Percentiles rank a stretch among this genome's conserved stretches.
Evolutionary conservation across 2,797 vertebrate genomes (phyloP).

Genomic region (Helarctos malayanus): DNA sequence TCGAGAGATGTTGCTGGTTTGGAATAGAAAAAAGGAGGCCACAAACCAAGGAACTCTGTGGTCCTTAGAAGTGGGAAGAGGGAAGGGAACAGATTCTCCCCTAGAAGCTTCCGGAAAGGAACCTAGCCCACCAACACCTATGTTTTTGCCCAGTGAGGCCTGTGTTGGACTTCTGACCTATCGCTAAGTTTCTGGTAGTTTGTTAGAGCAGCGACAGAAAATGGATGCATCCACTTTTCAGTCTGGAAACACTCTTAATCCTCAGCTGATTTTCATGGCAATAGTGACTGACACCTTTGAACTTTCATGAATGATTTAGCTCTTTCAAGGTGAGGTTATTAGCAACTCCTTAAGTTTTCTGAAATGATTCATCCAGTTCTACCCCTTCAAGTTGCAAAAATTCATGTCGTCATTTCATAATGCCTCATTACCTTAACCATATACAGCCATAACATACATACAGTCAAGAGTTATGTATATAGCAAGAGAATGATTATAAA

Average conservation of each 20-base stretch:
- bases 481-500: conserved; percentile 27
- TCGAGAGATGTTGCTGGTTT: not conserved
- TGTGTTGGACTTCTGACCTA: conserved; percentile 19
- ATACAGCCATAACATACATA: not conserved
- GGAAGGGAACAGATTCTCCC: not conserved
- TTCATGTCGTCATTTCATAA: conserved; percentile 50
- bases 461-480: not conserved
- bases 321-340: conserved; percentile 50
- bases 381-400: conserved; percentile 65
- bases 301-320: conserved; percentile 55
- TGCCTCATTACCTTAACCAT: conserved; percentile 36
- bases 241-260: conserved; percentile 28
- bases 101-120: not conserved
- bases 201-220: conserved; percentile 26
- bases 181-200: not conserved
- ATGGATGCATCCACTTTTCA: not conserved
- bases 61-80: conserved; percentile 27
- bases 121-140: not conserved
- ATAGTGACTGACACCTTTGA: conserved; percentile 47
- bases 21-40: conserved; percentile 35
- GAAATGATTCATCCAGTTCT: conserved; percentile 35
- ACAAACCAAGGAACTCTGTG: conserved; percentile 22
- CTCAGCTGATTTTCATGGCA: conserved; percentile 33
- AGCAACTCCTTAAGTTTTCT: conserved; percentile 44
- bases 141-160: not conserved